Base-by-base conservation (phyloP, 2,888 invertebrate genomes). In the Papilio protenor region DNA sequence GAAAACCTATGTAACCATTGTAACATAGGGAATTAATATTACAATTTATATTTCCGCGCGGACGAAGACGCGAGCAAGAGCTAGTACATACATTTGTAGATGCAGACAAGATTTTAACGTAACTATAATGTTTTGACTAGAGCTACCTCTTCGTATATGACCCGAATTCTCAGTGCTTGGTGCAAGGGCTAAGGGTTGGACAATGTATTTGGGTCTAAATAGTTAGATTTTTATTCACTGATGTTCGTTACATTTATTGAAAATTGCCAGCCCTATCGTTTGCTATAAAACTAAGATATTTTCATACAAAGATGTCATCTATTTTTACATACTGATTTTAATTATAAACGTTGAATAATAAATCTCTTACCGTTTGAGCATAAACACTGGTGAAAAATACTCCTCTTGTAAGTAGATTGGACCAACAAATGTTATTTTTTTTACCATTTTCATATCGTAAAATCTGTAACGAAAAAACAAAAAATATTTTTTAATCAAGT, bases 351-450 rank as follows among this genome's bases (percentile, higher is more conserved):
- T 57, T 57, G 3, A 21, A 21, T 57, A 11, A 57, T 57, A 11
- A 57, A 11, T 47, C 1, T 61, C 80, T 85, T 84, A 93, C 94
- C 93, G 89, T 81, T 88, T 91, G 80, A 94, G 81, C 83, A 90
- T 90, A 79, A 88, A 84, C 76, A 85, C 84, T 77, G 88, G 86
- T 77, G 85, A 77, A 57, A 82, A 80, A 55, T 83, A 82, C 75
- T 85, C 86, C 76, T 87, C 86, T 70, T 87, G 85, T 23, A 88
- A 73, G 81, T 90, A 92, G 61, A 84, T 87, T 81, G 93, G 90
- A 73, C 93, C 93, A 69, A 93, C 85, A 85, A 94, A 92, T 80
- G 90, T 82, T 73, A 94, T 74, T 82, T 92, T 92, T 79, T 86
- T 83, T 75, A 95, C 86, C 74, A 87, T 85, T 73, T 84, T 81